phyloP scores from a whole-genome alignment of 2,888 invertebrate genomes.

The Noctua janthina region DNA sequence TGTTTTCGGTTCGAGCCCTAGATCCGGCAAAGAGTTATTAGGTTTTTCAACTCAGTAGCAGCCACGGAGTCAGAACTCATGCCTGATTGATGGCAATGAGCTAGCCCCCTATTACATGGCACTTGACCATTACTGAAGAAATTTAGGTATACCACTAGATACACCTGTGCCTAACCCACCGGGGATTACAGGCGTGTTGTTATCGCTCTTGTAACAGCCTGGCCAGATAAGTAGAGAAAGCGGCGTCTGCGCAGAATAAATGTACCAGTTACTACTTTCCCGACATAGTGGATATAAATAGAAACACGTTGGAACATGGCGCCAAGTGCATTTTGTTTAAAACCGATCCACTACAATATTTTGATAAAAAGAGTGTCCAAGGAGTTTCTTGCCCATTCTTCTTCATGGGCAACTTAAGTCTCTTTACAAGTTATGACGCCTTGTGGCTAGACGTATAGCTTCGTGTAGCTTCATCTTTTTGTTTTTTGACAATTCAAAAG shows the following conservation, averaged over 20 bases:
- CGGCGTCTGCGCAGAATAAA: slow-evolving; percentile 16
- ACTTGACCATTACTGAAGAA: neutral
- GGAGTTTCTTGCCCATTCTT: neutral
- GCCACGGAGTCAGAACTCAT: too few species aligned
- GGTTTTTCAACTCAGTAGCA: too few species aligned
- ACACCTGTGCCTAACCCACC: neutral
- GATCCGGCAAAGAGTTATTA: too few species aligned
- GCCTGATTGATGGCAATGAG: too few species aligned
- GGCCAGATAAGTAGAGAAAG: slow-evolving; percentile 51
- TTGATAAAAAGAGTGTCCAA: neutral
- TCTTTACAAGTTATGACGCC: neutral
- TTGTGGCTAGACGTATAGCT: neutral
- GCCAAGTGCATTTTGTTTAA: neutral
- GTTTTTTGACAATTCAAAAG: too few species aligned
- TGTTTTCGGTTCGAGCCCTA: too few species aligned
- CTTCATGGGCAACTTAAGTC: neutral
- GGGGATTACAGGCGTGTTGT: neutral
- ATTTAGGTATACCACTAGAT: neutral
- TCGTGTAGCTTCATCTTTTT: neutral
- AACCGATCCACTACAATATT: neutral
- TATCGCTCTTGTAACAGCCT: slow-evolving; percentile 4
- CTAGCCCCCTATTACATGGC: neutral
- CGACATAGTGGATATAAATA: slow-evolving; percentile 34
- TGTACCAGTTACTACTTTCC: slow-evolving; percentile 52
- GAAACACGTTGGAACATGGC: slow-evolving; percentile 2